Evolutionary conservation across 2,797 vertebrate species (phyloP), one percentile per base, ranked within the genome.

Genomic region (Cercopithecus diana): DNA sequence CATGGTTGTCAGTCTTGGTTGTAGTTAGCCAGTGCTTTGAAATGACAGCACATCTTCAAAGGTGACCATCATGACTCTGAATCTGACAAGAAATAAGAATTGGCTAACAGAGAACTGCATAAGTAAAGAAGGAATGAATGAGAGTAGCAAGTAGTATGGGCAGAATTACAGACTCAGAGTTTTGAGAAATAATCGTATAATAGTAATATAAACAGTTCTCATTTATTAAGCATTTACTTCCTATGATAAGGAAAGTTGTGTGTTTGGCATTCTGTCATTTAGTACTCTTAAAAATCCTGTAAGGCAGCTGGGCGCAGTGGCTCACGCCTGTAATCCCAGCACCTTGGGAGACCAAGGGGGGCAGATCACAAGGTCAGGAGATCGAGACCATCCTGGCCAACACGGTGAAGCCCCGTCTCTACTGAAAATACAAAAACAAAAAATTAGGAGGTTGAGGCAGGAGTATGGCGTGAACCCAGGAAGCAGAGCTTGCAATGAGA

Each of bases 11-110:
- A 98, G 95, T 97, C 97, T 97, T 70, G 75, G 92, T 72, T 24
- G 1, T 95, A 96, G 96, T 98, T 98, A 98, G 95, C 82, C 91
- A 89, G 61, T 75, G 80, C 95, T 98, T 96, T 98, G 96, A 98
- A 98, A 98, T 97, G 96, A 98, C 82, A 96, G 92, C 4, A n/a
- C 50, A 33, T 90, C 88, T 97, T 2, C 1, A 97, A 96, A 97
- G 97, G 77, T 95, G 95, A 70, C 7, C 28, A 61, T 1, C 55
- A 36, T 8, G 72, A 85, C 95, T 98, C 93, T 79, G 88, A 76
- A 97, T 84, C 3, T 2, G 15, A 97, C 17, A 75, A 24, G 94
- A 97, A 96, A 57, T 10, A 89, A 80, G 89, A 90, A 93, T 22
- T 75, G 80, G 86, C 58, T 6, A 7, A 82, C 1, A 82, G 70